A percentile compares a stretch with the other conserved stretches of the same genome.
These are phyloP conservation scores for Strix aluco DNA, from an alignment of 2,113 vertebrate species.

Conservation along the genomic window DNA sequence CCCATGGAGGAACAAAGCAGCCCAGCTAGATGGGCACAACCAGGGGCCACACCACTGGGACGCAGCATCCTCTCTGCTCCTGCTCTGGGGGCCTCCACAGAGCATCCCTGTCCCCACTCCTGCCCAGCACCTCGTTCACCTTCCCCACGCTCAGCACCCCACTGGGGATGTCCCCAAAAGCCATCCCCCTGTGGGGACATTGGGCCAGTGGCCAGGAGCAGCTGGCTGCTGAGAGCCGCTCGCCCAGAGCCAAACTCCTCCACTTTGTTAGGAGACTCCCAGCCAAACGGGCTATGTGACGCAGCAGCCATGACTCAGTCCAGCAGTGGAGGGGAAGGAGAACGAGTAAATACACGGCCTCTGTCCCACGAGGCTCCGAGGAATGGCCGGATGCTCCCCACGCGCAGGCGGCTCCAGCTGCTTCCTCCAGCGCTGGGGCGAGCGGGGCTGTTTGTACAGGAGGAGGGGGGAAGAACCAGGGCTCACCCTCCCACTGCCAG, in stretches of 20 bases:
- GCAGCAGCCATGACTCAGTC: background rate
- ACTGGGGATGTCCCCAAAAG: background rate
- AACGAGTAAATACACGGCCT: background rate
- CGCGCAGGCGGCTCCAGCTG: background rate
- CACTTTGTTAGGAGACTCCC: accelerated
- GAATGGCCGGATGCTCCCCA: background rate
- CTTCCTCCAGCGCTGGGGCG: background rate
- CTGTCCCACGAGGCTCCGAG: accelerated
- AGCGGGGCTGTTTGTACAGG: background rate
- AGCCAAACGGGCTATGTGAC: background rate
- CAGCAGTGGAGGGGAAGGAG: background rate
- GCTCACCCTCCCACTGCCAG: background rate
- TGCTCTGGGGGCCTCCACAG: accelerated
- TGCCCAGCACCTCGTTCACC: background rate
- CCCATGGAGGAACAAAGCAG: background rate
- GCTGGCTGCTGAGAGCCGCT: background rate
- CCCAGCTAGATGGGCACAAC: background rate
- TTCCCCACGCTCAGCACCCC: background rate
- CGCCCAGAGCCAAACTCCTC: background rate
- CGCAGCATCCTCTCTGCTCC: background rate
- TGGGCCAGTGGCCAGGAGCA: background rate
- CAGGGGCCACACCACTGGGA: accelerated
- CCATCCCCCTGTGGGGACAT: accelerated
- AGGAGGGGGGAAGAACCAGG: background rate
- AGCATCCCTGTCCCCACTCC: background rate